Evolutionary conservation across 2,113 vertebrate species (phyloP).

Genomic region (Herpetotheres cachinnans): DNA sequence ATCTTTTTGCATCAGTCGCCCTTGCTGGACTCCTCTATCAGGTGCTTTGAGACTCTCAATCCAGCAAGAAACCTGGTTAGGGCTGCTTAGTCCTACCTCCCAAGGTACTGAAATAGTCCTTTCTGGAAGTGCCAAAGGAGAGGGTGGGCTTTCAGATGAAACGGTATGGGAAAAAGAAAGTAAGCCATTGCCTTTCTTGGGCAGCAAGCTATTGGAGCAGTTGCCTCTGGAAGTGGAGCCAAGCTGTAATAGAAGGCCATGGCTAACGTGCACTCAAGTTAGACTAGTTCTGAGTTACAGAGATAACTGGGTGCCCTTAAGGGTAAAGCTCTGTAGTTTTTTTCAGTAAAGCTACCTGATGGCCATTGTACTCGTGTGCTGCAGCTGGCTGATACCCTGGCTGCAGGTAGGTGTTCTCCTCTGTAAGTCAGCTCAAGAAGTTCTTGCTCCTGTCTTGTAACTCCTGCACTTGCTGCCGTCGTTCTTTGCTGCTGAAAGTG

Average conservation of each 20-base stretch:
- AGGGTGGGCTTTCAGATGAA: not conserved
- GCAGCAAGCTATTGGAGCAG: not conserved
- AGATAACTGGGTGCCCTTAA: not conserved
- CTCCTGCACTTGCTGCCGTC: not conserved
- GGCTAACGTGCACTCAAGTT: not conserved
- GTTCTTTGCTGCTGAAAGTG: not conserved
- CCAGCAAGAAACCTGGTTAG: not conserved
- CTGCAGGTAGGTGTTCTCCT: not conserved
- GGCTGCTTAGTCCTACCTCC: not conserved
- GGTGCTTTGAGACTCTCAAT: not conserved
- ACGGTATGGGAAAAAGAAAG: not conserved
- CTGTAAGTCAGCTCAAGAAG: not conserved
- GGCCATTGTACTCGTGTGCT: accelerated
- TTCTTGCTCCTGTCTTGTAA: not conserved
- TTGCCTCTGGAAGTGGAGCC: not conserved
- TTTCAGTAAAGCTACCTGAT: not conserved
- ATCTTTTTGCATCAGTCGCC: not conserved
- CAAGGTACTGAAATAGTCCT: not conserved
- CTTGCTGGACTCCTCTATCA: not conserved
- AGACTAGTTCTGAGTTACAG: not conserved
- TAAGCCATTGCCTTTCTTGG: not conserved
- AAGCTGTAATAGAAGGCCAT: not conserved
- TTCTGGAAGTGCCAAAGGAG: not conserved
- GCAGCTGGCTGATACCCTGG: not conserved
- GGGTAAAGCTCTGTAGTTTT: not conserved